Percentiles rank a stretch among this genome's conserved stretches.
Conservation (phyloP, 2,797 vertebrate genomes). For the Sebastes diploproa region DNA sequence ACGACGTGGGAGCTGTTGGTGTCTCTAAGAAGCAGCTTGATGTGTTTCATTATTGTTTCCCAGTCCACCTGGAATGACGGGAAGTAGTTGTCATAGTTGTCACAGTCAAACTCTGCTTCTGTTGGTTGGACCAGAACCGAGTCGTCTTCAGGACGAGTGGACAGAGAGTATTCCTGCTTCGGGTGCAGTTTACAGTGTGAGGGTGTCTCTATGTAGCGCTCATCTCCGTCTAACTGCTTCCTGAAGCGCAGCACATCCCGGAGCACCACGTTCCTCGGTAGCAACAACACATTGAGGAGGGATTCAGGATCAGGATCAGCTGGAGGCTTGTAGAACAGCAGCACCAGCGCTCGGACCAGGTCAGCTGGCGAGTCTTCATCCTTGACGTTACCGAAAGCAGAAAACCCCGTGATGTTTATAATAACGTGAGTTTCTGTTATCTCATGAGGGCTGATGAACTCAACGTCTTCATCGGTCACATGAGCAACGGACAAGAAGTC, state of each 20-base stretch:
- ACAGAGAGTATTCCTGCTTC: constrained; percentile 30
- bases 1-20: not conserved
- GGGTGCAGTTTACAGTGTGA: constrained; percentile 34
- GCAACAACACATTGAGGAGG: constrained; percentile 28
- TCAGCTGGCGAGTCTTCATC: constrained; percentile 1
- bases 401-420: constrained; percentile 27
- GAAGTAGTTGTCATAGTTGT: constrained; percentile 26
- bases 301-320: not conserved
- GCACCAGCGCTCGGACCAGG: constrained; percentile 29
- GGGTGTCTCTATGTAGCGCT: constrained; percentile 1
- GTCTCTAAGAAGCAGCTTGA: not conserved
- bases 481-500: too few species aligned
- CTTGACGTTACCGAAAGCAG: constrained; percentile 4
- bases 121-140: constrained; percentile 17
- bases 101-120: constrained; percentile 16
- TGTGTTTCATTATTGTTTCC: not conserved
- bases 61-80: constrained; percentile 3
- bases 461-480: too few species aligned
- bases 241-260: not conserved
- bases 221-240: not conserved
- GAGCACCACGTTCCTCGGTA: not conserved
- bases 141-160: not conserved
- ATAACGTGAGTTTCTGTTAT: not conserved
- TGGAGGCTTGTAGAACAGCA: constrained; percentile 38
- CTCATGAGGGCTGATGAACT: too few species aligned